Evolutionary conservation across 2,113 vertebrate genomes (phyloP).

Genomic region (Tauraco erythrolophus): DNA sequence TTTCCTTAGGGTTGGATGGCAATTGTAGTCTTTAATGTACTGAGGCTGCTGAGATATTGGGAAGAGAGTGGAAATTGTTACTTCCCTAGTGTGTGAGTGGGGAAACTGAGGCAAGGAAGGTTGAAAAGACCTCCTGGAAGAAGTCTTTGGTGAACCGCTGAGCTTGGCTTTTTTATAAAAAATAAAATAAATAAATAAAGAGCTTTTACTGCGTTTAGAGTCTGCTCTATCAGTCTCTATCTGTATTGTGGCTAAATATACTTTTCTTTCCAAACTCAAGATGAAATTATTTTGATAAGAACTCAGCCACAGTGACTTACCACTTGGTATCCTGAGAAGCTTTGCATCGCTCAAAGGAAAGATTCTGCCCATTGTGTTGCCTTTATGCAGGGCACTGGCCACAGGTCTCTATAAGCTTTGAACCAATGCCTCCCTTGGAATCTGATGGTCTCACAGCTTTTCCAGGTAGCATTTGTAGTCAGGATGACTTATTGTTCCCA

Average conservation of each 20-base stretch:
- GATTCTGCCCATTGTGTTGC: fast-evolving
- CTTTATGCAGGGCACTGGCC: not conserved
- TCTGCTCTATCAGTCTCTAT: not conserved
- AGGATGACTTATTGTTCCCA: not conserved
- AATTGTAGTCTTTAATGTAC: not conserved
- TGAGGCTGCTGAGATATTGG: not conserved
- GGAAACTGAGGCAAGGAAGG: not conserved
- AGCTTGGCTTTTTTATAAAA: not conserved
- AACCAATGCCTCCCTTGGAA: not conserved
- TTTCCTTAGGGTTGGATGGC: not conserved
- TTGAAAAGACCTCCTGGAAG: not conserved
- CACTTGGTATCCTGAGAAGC: not conserved
- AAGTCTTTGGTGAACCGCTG: not conserved
- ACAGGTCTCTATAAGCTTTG: not conserved
- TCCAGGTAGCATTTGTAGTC: not conserved
- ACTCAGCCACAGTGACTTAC: not conserved
- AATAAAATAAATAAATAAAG: fast-evolving
- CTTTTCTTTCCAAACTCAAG: not conserved
- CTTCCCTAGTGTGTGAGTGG: not conserved
- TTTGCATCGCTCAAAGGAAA: not conserved
- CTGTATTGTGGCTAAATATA: not conserved
- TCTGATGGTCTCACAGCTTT: not conserved
- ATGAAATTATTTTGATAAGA: not conserved
- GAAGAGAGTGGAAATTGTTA: not conserved
- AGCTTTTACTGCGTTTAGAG: not conserved